Base-by-base conservation (phyloP, 2,888 invertebrate genomes). In the Helleia helle region DNA sequence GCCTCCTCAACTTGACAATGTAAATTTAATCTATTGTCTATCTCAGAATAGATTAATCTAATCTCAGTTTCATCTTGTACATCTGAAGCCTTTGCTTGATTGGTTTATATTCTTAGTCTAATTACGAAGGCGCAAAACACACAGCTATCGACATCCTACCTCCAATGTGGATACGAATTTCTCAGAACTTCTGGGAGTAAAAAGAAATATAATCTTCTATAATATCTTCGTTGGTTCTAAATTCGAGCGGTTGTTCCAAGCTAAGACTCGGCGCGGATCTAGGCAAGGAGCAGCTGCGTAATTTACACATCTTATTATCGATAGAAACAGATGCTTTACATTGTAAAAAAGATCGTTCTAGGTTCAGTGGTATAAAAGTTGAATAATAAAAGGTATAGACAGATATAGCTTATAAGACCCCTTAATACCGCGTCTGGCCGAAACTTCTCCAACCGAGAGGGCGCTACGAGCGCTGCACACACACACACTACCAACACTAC, bases 401-500 rank as follows among this genome's bases (percentile, higher is more conserved):
- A 4, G 18, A 18, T 18, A n/a, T n/a, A n/a, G n/a, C n/a, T n/a
- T 18, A 3, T 18, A 18, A 18, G 18, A 6, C 3, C 26, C 31
- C 31, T 11, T 25, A 30, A 31, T 17, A 31, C 31, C 29, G 24
- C 28, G 15, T 28, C 37, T 18, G 38, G 22, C n/a, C n/a, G n/a
- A n/a, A n/a, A n/a, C n/a, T n/a, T n/a, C n/a, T n/a, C n/a, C n/a
- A n/a, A n/a, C n/a, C n/a, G n/a, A n/a, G n/a, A n/a, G n/a, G n/a
- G n/a, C n/a, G n/a, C n/a, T n/a, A n/a, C n/a, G n/a, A n/a, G n/a
- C 39, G 15, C 30, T 36, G 30, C 30, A 36, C 41, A 37, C 39
- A 29, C 39, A 46, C 46, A 43, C 43, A 43, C 44, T 39, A 48
- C 38, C 17, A 25, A 29, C 48, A 41, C 52, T 50, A 52, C 43